Conservation (phyloP, 2,797 vertebrate species). For the Sebastes goodei region DNA sequence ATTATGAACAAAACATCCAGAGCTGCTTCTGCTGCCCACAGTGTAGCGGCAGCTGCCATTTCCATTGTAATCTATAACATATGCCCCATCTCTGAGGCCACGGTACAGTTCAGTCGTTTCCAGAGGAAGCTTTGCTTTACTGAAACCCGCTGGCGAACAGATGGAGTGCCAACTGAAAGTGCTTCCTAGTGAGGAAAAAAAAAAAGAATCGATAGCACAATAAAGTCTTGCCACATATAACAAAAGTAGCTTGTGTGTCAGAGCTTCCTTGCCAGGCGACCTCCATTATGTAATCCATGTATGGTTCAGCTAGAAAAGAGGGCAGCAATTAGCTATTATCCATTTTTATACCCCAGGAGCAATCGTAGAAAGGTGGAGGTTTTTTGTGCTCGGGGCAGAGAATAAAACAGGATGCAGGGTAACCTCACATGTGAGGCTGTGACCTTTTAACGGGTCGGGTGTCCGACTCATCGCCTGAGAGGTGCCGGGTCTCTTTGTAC, state of each 20-base stretch:
- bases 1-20: conserved; percentile 17
- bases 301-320: not conserved
- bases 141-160: conserved; percentile 41
- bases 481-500: conserved; percentile 1
- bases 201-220: conserved; percentile 35
- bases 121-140: conserved; percentile 48
- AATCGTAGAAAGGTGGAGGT: not conserved
- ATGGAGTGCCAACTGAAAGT: conserved; percentile 50
- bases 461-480: not conserved
- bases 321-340: conserved; percentile 21
- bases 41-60: conserved; percentile 28
- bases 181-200: conserved; percentile 19
- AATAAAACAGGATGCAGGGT: not conserved
- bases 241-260: conserved; percentile 32
- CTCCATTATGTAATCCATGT: conserved; percentile 24
- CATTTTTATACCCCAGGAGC: not conserved
- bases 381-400: conserved; percentile 4
- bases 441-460: conserved; percentile 53
- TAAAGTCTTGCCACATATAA: conserved; percentile 25
- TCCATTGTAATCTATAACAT: conserved; percentile 60
- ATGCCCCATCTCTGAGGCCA: conserved; percentile 35
- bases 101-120: conserved; percentile 32
- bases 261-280: conserved; percentile 2
- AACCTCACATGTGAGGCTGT: conserved; percentile 14
- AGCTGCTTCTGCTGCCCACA: not conserved